Percentiles rank a stretch among this genome's conserved stretches.
phyloP scores from a whole-genome alignment of 2,888 invertebrate species.

The Eutolmus rufibarbis region DNA sequence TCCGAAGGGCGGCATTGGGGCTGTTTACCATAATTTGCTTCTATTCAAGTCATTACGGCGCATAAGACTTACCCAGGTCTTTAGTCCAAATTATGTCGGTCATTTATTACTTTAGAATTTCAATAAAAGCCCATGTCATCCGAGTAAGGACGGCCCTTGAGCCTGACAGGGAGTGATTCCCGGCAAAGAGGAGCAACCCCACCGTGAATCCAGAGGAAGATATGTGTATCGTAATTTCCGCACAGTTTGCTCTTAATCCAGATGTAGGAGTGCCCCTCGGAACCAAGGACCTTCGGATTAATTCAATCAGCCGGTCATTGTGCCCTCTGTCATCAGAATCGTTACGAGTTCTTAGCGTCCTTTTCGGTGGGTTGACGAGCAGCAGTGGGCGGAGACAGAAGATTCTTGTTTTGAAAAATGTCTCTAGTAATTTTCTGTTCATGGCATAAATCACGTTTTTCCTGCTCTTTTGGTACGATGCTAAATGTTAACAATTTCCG shows the following conservation, averaged over 20 bases:
- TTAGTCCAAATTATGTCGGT: conserved; percentile 22
- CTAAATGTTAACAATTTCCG: background rate
- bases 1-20: background rate
- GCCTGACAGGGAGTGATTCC: background rate
- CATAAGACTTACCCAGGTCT: conserved; percentile 3
- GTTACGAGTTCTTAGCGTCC: background rate
- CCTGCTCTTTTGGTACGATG: background rate
- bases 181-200: background rate
- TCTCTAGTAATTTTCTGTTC: background rate
- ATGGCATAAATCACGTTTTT: background rate
- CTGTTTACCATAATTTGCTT: conserved; percentile 10
- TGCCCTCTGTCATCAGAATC: background rate
- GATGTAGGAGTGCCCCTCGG: background rate
- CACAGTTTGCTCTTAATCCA: conserved; percentile 10
- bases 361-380: background rate
- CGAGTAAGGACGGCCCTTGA: conserved; percentile 1
- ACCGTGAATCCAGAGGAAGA: conserved; percentile 4
- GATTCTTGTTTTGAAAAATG: background rate
- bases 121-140: conserved; percentile 24
- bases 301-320: background rate
- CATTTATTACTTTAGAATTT: conserved; percentile 30
- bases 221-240: conserved; percentile 26
- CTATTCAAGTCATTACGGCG: conserved; percentile 2
- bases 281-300: background rate
- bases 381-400: background rate